Evolutionary conservation across 2,888 invertebrate species (phyloP), one percentile per base, ranked within the genome.

Genomic region (Andrena flavipes): DNA sequence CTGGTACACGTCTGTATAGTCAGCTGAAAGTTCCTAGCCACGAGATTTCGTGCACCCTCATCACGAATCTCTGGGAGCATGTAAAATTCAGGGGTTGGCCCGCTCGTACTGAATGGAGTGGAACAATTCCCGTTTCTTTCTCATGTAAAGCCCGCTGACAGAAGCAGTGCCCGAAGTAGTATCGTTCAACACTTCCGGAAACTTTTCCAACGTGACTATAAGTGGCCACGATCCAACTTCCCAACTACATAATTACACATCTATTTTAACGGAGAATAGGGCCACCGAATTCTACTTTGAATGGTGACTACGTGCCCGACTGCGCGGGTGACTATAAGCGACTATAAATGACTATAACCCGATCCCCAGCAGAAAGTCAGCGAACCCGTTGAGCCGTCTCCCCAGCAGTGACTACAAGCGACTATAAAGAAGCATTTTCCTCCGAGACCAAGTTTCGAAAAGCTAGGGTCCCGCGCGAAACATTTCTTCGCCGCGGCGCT

Each of bases 1-100:
- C 71, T 67, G 26, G 4, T 51, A 35, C 76, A 51, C 65, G 48
- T 68, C 49, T 54, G 33, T 63, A 49, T 10, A n/a, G 20, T 42
- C 10, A 26, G 42, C n/a, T 26, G 49, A 63, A 75, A 69, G 35
- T 33, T 51, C 6, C 29, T 30, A 23, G 23, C 56, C 56, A 26
- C 23, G 56, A 56, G 23, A 56, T 20, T 23, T 26, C 10, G 26
- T 8, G 56, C 56, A 4, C 23, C 56, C 10, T 23, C 20, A 26
- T 56, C 10, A 23, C 23, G 20, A 26, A 56, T 23, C 2, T 8
- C n/a, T 56, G 20, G 48, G 26, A 26, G 23, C 13, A 42, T 23
- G 69, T 23, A 69, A 69, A 75, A 62, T 51, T 62, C 16, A 6
- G 1, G 10, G 30, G 42, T 16, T 42, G 42, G 16, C 16, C 16